phyloP scores from a whole-genome alignment of 2,113 vertebrate species.

The Aphyosemion australe region DNA sequence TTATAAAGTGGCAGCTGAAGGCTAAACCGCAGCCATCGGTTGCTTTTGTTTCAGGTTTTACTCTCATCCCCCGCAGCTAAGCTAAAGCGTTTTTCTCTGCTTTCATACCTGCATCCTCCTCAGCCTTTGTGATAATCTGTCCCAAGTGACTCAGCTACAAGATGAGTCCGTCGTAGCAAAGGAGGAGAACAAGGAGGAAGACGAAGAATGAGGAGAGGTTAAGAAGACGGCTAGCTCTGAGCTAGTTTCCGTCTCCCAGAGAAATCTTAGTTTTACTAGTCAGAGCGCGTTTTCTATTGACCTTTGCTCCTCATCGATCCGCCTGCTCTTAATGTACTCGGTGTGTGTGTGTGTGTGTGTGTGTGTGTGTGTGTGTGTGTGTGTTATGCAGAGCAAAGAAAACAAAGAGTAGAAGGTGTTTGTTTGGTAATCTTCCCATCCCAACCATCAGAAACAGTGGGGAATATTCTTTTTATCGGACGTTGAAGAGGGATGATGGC shows the following conservation, averaged over 20 bases:
- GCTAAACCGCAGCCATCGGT: not conserved
- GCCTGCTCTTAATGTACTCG: constrained; percentile 51
- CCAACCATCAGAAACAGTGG: constrained; percentile 22
- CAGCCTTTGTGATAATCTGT: constrained; percentile 48
- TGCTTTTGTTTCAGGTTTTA: constrained; percentile 31
- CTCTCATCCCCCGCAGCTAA: constrained; percentile 7
- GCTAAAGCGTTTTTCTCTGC: constrained; percentile 9
- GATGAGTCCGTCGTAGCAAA: constrained; percentile 37
- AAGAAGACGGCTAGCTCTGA: constrained; percentile 21
- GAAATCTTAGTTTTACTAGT: constrained; percentile 53
- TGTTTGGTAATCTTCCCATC: constrained; percentile 38
- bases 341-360: not conserved
- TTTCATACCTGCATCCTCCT: constrained; percentile 24
- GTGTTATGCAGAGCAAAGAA: constrained; percentile 4
- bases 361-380: constrained; percentile 6
- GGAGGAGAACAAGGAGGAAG: constrained; percentile 27
- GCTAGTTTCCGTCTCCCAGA: constrained; percentile 20
- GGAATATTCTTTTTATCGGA: constrained; percentile 37
- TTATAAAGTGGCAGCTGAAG: constrained; percentile 33
- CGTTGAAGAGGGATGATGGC: constrained; percentile 19
- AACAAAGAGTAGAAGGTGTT: constrained; percentile 15
- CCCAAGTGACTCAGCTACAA: constrained; percentile 8
- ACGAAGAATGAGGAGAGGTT: constrained; percentile 22
- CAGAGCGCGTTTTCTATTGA: constrained; percentile 57
- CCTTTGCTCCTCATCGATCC: constrained; percentile 55